These are phyloP conservation scores for Byasa hedistus DNA, from an alignment of 2,888 invertebrate genomes.

Conservation along the genomic window DNA sequence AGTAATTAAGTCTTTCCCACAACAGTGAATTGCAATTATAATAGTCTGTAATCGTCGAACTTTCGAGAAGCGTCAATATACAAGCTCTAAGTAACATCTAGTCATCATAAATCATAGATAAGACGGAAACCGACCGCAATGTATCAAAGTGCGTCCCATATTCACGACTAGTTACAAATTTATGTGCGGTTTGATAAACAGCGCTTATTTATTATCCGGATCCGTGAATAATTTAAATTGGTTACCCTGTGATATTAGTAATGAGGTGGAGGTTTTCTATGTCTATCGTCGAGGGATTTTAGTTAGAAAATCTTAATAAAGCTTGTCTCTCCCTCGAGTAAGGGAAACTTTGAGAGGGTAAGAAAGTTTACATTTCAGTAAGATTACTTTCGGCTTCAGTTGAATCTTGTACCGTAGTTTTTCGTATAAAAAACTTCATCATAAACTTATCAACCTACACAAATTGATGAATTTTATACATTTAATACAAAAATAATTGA, in stretches of 20 bases:
- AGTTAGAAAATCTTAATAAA: background rate
- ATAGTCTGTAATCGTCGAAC: too few species aligned
- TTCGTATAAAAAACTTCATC: background rate
- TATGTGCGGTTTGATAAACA: background rate
- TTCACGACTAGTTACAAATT: constrained; percentile 36
- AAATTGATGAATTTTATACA: too few species aligned
- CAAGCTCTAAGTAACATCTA: background rate
- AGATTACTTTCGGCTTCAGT: background rate
- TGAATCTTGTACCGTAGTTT: background rate
- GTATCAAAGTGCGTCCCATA: constrained; percentile 45
- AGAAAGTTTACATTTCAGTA: background rate
- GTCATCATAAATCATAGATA: constrained; percentile 39
- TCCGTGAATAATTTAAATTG: background rate
- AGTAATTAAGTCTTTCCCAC: too few species aligned
- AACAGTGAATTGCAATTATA: too few species aligned
- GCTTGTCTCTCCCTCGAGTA: background rate
- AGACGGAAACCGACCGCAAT: constrained; percentile 43
- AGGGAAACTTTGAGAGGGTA: background rate
- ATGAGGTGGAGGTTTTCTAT: background rate
- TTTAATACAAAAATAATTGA: too few species aligned
- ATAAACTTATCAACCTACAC: too few species aligned
- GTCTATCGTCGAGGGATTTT: background rate
- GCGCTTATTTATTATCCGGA: background rate
- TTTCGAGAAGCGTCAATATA: too few species aligned
- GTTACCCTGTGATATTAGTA: background rate